Evolutionary conservation across 2,888 invertebrate species (phyloP).

Genomic region (Diadromus collaris): DNA sequence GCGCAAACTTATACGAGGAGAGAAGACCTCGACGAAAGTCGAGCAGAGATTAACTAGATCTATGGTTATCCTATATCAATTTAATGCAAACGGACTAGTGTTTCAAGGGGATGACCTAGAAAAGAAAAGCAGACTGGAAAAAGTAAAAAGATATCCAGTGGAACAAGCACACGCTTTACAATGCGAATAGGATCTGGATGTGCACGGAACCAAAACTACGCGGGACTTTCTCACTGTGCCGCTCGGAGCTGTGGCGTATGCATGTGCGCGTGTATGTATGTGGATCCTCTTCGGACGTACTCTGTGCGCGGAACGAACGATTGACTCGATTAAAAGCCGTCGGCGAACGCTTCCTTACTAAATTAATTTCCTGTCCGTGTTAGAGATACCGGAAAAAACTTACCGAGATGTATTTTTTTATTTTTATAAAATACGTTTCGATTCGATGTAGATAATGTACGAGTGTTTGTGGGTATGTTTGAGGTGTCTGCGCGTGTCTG

Average conservation of each 20-base stretch:
- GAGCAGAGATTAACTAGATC: background rate
- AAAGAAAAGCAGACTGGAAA: slow-evolving; percentile 75
- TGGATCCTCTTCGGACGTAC: slow-evolving; percentile 25
- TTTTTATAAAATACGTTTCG: too few relatives aligned
- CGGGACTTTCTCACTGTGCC: slow-evolving; percentile 74
- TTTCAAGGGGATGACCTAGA: slow-evolving; percentile 74
- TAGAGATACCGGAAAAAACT: background rate
- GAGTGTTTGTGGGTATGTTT: too few relatives aligned
- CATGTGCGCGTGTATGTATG: background rate
- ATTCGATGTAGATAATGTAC: too few relatives aligned
- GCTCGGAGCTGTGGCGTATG: slow-evolving; percentile 12
- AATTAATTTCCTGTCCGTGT: slow-evolving; percentile 29
- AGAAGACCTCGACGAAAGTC: background rate
- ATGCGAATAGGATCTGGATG: slow-evolving; percentile 75
- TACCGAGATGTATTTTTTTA: background rate
- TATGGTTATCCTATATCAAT: background rate
- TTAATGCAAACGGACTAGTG: slow-evolving; percentile 59
- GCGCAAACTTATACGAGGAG: background rate
- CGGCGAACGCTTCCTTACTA: background rate
- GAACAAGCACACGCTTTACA: slow-evolving; percentile 68
- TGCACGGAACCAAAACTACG: slow-evolving; percentile 78
- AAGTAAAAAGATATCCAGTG: slow-evolving; percentile 76
- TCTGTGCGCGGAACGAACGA: slow-evolving; percentile 52
- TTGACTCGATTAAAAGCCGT: slow-evolving; percentile 45
- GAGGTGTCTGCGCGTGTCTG: too few relatives aligned